Evolutionary conservation across 2,888 invertebrate species (phyloP).

Genomic region (Drosophila ochracea): DNA sequence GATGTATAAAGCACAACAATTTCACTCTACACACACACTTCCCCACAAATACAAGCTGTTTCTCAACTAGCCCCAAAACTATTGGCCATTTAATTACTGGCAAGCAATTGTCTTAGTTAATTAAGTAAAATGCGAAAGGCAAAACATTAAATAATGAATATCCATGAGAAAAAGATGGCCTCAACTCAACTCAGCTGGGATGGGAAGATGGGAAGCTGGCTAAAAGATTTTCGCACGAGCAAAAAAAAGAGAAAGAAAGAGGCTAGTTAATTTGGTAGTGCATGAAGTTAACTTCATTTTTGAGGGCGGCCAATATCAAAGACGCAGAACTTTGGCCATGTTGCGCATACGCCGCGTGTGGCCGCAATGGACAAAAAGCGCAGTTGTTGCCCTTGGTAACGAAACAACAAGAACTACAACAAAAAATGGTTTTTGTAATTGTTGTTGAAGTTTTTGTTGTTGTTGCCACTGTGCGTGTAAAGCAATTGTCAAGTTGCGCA

Average conservation of each 20-base stretch:
- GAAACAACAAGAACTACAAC: constrained; percentile 20
- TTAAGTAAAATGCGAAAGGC: constrained; percentile 39
- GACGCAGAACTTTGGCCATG: constrained; percentile 58
- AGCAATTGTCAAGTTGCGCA: constrained; percentile 65
- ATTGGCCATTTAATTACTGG: constrained; percentile 47
- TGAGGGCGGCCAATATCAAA: constrained; percentile 68
- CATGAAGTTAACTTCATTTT: constrained; percentile 72
- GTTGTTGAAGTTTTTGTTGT: constrained; percentile 30
- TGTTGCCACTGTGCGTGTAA: constrained; percentile 50
- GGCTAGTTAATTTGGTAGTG: constrained; percentile 69
- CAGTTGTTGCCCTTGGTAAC: constrained; percentile 48
- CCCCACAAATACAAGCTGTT: constrained; percentile 28
- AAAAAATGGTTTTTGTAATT: constrained; percentile 25
- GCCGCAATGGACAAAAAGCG: constrained; percentile 61
- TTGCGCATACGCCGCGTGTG: constrained; percentile 79
- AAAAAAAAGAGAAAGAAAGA: constrained; percentile 2
- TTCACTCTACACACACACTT: neutral
- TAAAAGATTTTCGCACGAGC: constrained; percentile 69
- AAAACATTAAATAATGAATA: constrained; percentile 40
- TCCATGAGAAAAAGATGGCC: constrained; percentile 65
- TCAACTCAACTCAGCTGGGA: constrained; percentile 8
- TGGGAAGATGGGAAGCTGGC: constrained; percentile 63
- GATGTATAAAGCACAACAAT: neutral
- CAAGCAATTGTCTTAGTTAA: constrained; percentile 48
- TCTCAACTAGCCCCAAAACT: neutral